phyloP scores from a whole-genome alignment of 1,140 invertebrate species.

The Sinonovacula constricta region DNA sequence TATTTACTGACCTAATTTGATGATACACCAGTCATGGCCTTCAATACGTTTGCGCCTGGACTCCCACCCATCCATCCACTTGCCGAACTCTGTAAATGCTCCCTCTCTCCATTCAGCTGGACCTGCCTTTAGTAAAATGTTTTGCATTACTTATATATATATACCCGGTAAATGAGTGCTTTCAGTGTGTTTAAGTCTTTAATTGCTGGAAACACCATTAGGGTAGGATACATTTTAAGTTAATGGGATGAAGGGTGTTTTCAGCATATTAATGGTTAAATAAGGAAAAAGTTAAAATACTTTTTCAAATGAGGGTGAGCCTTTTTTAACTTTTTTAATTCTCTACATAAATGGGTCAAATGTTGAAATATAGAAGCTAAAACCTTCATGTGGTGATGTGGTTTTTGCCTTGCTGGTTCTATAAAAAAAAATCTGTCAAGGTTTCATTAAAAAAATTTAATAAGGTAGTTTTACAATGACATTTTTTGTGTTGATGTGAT shows the following conservation, averaged over 20 bases:
- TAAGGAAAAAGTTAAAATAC: too few species aligned
- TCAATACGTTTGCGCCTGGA: conserved; percentile 82
- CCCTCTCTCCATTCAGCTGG: conserved; percentile 82
- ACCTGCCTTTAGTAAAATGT: conserved; percentile 5
- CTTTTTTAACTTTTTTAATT: too few species aligned
- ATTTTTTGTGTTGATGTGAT: background rate
- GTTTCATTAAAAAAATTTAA: background rate
- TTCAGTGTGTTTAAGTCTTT: background rate
- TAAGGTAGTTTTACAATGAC: background rate
- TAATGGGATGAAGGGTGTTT: background rate
- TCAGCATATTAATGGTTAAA: background rate
- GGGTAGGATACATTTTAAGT: too few species aligned
- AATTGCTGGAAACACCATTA: background rate
- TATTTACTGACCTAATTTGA: conserved; percentile 81
- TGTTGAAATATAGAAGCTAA: too few species aligned
- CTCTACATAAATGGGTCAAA: too few species aligned
- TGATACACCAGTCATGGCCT: conserved; percentile 85
- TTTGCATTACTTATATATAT: background rate
- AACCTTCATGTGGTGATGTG: too few species aligned
- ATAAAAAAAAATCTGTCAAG: background rate
- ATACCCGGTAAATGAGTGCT: background rate
- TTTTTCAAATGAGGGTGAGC: too few species aligned
- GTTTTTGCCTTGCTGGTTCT: background rate
- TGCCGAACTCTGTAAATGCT: conserved; percentile 83
- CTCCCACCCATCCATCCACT: conserved; percentile 88